Evolutionary conservation across 1,140 invertebrate species (phyloP).

Genomic region (Nautilus pompilius): DNA sequence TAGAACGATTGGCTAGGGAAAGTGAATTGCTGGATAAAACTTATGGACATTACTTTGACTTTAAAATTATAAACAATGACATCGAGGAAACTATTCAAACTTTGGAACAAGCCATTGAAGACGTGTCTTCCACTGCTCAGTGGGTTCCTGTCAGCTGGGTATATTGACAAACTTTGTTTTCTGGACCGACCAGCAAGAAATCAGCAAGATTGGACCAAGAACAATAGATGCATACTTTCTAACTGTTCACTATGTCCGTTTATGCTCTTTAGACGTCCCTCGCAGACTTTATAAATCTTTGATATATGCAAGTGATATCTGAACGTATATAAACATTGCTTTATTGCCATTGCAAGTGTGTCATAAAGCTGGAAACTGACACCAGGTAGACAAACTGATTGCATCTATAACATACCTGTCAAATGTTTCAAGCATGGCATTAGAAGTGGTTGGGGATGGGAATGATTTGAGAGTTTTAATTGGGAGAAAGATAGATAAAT

Average conservation of each 20-base stretch:
- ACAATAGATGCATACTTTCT: not conserved
- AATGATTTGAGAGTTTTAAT: too few species aligned
- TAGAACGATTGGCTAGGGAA: constrained; percentile 92
- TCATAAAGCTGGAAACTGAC: constrained; percentile 1
- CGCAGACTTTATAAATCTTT: not conserved
- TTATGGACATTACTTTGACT: constrained; percentile 97
- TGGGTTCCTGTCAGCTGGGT: constrained; percentile 73
- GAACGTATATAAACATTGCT: not conserved
- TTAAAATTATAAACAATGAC: constrained; percentile 98
- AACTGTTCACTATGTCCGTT: not conserved
- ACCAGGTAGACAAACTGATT: not conserved
- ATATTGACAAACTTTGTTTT: constrained; percentile 45
- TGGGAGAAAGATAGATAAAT: too few species aligned
- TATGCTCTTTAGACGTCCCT: not conserved
- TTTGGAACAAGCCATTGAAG: constrained; percentile 85
- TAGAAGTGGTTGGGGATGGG: too few species aligned
- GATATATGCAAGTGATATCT: not conserved
- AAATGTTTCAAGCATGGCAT: too few species aligned
- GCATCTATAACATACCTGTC: constrained; percentile 10
- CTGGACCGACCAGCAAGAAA: too few species aligned
- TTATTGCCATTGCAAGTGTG: constrained; percentile 2
- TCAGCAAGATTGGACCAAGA: not conserved
- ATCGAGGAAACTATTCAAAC: constrained; percentile 96
- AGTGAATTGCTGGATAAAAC: constrained; percentile 92
- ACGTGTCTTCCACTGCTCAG: constrained; percentile 84